phyloP scores from a whole-genome alignment of 2,797 vertebrate genomes.

The Alectoris magna region DNA sequence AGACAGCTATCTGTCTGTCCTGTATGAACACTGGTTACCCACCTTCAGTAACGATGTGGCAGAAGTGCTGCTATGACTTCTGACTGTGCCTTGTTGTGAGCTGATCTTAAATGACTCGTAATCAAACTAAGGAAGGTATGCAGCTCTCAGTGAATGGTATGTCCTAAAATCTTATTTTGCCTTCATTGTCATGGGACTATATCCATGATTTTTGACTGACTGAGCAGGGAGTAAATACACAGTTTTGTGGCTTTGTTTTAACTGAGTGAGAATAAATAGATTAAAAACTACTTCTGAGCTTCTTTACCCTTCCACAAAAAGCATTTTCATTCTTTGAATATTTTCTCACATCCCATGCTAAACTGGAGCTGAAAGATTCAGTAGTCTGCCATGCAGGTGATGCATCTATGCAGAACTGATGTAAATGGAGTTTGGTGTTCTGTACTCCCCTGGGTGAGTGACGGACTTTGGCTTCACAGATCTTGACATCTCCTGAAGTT shows the following conservation, averaged over 20 bases:
- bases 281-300: neutral
- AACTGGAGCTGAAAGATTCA: neutral
- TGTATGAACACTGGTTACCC: neutral
- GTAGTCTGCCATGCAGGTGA: neutral
- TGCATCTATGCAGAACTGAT: neutral
- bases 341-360: neutral
- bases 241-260: neutral
- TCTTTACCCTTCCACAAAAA: neutral
- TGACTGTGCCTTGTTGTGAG: neutral
- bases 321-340: neutral
- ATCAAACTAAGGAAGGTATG: neutral
- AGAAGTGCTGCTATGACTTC: neutral
- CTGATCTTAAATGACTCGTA: neutral
- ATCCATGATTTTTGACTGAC: neutral
- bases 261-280: neutral
- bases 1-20: neutral
- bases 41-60: neutral
- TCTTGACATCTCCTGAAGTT: neutral
- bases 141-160: rapidly evolving
- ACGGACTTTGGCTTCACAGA: neutral
- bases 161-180: neutral
- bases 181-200: neutral
- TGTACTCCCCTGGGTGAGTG: neutral
- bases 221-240: neutral
- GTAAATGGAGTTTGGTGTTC: neutral